Conservation (phyloP, 2,888 invertebrate genomes). For the Drosophila ustulata region DNA sequence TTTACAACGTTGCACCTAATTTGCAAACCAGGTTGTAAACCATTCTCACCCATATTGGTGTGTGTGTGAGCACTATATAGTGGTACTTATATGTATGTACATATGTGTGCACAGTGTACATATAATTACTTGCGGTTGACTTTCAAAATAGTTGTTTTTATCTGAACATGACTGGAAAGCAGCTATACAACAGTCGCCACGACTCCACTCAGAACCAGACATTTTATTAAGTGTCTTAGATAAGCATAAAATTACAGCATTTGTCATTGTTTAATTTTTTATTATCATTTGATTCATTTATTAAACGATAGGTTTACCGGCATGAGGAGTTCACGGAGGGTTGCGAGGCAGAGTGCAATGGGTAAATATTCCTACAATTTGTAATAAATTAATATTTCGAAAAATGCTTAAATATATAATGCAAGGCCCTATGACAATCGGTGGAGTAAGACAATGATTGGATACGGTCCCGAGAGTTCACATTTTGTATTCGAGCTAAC, state of each 20-base stretch:
- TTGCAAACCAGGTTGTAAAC: constrained; percentile 14
- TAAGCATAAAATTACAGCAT: constrained; percentile 11
- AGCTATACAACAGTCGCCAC: background rate
- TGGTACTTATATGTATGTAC: background rate
- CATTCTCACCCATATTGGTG: background rate
- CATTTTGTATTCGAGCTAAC: constrained; percentile 99
- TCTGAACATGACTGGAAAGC: constrained; percentile 35
- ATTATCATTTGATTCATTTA: background rate
- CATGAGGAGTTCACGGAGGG: constrained; percentile 99
- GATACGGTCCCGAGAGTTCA: constrained; percentile 97
- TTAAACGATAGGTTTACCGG: constrained; percentile 90
- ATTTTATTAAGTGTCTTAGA: constrained; percentile 18
- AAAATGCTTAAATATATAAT: background rate
- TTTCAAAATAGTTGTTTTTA: constrained; percentile 25
- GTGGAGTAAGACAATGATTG: constrained; percentile 99
- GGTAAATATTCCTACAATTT: constrained; percentile 86
- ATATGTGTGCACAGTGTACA: background rate
- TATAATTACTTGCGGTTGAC: constrained; percentile 12
- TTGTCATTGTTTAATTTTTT: background rate
- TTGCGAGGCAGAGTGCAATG: constrained; percentile 98
- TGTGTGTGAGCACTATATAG: background rate
- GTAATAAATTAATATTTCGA: constrained; percentile 5
- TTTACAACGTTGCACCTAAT: background rate
- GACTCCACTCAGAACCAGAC: constrained; percentile 3
- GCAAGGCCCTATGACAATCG: constrained; percentile 97